Evolutionary conservation across 1,140 invertebrate genomes (phyloP), one percentile per base, ranked within the genome.

Genomic region (Galleria mellonella): DNA sequence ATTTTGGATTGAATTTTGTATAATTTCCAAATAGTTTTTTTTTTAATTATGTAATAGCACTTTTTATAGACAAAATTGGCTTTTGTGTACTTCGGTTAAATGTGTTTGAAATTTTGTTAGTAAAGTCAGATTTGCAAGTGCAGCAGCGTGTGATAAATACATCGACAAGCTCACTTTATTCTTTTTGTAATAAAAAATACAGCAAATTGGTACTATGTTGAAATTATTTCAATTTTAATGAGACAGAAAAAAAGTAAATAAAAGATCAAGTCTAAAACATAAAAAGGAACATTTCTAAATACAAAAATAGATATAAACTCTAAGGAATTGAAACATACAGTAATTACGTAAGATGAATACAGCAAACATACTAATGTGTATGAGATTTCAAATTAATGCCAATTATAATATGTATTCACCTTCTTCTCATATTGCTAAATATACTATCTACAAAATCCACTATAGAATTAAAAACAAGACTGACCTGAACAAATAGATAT

Each of bases 401-500:
- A 35, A 14, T 35, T 23, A 3, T 3, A 23, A 3, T n/a, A 31
- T 35, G 32, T 13, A 14, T 35, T 35, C 32, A 14, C 6, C 32
- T 14, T 3, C 6, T 23, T 23, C 2, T 23, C 2, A 6, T 23
- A 6, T 23, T 23, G 17, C 17, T 23, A 23, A 5, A 13, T 13
- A 14, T 14, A 17, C 35, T 17, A 37, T 37, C 35, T 37, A 37
- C 35, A 37, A 37, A 13, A n/a, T 37, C 6, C 6, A 33, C 5
- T 15, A 9, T 9, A 11, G 14, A 36, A 9, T 2, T 37, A n/a
- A 23, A 9, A 23, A 23, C 17, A 39, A 27, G 32, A 56, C 53
- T 56, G 48, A 56, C 53, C 53, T 56, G 48, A 44, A 30, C 9
- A 13, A 31, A 29, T 36, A 43, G 10, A 38, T 33, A 32, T 27